phyloP scores from a whole-genome alignment of 2,888 invertebrate species.

The Xanthorhoe spadicearia region DNA sequence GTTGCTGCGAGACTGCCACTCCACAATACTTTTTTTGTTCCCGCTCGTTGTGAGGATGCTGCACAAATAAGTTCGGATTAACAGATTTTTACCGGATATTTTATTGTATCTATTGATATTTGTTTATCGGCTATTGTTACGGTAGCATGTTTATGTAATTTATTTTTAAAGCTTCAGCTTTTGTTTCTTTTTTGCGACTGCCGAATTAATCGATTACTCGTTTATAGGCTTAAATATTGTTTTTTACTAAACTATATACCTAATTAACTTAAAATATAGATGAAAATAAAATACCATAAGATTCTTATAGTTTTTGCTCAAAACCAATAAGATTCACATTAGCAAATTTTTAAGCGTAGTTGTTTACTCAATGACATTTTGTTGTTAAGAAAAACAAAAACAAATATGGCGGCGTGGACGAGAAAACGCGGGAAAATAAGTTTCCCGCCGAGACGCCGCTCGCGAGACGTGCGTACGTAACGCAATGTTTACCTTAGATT shows the following conservation, averaged over 20 bases:
- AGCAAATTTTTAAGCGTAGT: conserved; percentile 42
- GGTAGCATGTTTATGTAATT: conserved; percentile 15
- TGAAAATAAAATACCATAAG: conserved; percentile 33
- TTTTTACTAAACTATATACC: not conserved
- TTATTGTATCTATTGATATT: conserved; percentile 28
- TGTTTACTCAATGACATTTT: conserved; percentile 7
- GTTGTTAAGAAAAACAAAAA: conserved; percentile 40
- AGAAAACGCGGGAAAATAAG: conserved; percentile 81
- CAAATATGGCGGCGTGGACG: conserved; percentile 60
- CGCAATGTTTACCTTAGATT: conserved; percentile 68
- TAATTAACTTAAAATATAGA: not conserved
- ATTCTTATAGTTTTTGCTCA: conserved; percentile 37
- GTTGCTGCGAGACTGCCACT: conserved; percentile 71
- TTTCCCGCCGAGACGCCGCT: conserved; percentile 78
- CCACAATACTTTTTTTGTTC: conserved; percentile 70
- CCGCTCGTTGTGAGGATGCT: conserved; percentile 71
- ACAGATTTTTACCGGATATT: conserved; percentile 55
- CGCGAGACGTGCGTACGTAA: conserved; percentile 79
- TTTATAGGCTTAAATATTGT: not conserved
- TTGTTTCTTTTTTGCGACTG: conserved; percentile 6
- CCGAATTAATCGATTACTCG: not conserved
- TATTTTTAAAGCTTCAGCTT: conserved; percentile 9
- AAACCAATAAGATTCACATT: conserved; percentile 71
- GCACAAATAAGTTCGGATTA: conserved; percentile 71
- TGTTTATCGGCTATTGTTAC: conserved; percentile 33